phyloP scores from a whole-genome alignment of 2,113 vertebrate species.

The Leiothrix lutea region DNA sequence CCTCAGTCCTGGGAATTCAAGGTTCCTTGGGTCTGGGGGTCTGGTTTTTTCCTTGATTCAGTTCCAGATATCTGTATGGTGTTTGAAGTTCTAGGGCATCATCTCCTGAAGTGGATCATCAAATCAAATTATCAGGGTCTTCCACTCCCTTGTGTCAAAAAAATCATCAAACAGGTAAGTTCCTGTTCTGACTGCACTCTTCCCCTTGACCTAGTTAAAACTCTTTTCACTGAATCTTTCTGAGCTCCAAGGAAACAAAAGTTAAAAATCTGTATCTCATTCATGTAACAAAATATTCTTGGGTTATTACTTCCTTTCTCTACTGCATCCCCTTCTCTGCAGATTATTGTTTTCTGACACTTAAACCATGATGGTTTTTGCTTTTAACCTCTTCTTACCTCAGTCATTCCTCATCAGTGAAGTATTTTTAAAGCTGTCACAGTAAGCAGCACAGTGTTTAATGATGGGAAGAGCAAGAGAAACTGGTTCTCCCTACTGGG shows the following conservation, averaged over 20 bases:
- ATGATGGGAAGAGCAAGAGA: background rate
- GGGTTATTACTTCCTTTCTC: background rate
- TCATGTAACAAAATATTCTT: background rate
- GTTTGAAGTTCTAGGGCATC: slow-evolving; percentile 96
- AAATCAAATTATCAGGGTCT: slow-evolving; percentile 98
- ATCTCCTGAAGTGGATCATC: slow-evolving; percentile 98
- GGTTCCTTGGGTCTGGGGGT: background rate
- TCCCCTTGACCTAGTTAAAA: background rate
- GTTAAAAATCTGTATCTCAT: background rate
- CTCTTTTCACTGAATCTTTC: background rate
- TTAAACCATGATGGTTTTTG: background rate
- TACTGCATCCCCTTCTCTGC: background rate
- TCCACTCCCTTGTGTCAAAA: slow-evolving; percentile 91
- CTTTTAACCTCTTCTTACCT: background rate
- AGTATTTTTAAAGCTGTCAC: background rate
- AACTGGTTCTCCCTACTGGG: background rate
- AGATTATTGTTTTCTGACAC: background rate
- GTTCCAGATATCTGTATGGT: slow-evolving; percentile 95
- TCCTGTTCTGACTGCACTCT: background rate
- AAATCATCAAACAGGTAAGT: slow-evolving; percentile 91
- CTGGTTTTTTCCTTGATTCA: slow-evolving; percentile 70
- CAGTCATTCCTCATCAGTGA: background rate
- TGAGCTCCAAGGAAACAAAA: background rate
- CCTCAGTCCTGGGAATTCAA: background rate
- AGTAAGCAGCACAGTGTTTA: background rate